Evolutionary conservation across 2,888 invertebrate genomes (phyloP), one percentile per base, ranked within the genome.

Genomic region (Drosophila barbarae): DNA sequence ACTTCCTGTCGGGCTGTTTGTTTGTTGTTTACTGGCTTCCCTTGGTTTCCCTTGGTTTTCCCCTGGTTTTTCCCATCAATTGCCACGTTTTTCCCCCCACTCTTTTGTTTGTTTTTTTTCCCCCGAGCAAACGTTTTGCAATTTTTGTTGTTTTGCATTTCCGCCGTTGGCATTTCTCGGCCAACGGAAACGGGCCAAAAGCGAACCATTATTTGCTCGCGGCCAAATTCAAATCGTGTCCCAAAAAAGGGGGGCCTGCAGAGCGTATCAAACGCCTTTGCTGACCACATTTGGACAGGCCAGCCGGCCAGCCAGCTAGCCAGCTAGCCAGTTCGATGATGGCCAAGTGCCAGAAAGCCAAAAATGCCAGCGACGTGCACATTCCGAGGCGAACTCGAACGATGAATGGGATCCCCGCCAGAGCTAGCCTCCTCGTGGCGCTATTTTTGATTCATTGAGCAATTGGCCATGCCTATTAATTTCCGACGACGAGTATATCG

Each of bases 201-300:
- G 41, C 67, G 32, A 36, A 23, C 42, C 52, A 53, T 53, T 42
- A 42, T 26, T 30, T 35, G 15, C 36, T 39, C 42, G 42, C 60
- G 28, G 21, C 35, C 58, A 83, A 77, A 50, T 47, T 21, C 61
- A 15, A 55, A 23, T 30, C 21, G 61, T 41, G 54, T 38, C 39
- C 49, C 51, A 52, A 76, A 47, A 46, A 42, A 5, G n/a, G 28
- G 7, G 64, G 52, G 63, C 55, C 55, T 15, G 42, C 77, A 80
- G 83, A 80, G 78, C 80, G 84, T 85, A 78, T 84, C 85, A 85
- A 85, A 77, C 56, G 72, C 78, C 72, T 32, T 36, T 36, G 55
- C 47, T 65, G 42, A 56, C 64, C 78, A 55, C 65, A 60, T 81
- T 85, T 65, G 66, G 78, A 47, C 60, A 42, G 71, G 78, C 44